Evolutionary conservation across 2,113 vertebrate genomes (phyloP).

Genomic region (Chrysochloris asiatica): DNA sequence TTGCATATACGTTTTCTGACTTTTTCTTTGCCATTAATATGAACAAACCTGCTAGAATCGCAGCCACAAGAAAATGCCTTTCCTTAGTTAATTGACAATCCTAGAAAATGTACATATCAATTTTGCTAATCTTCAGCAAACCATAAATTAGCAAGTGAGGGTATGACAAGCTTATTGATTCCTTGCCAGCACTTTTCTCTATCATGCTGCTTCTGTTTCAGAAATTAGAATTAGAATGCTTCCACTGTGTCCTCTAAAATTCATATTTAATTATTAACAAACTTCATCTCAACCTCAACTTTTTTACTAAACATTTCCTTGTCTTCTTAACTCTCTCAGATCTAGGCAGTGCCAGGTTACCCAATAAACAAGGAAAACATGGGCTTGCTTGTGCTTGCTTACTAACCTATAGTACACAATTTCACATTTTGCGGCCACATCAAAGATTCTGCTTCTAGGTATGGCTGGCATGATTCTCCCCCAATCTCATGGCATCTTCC

Average conservation of each 20-base stretch:
- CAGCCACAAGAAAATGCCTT: constrained; percentile 36
- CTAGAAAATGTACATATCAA: constrained; percentile 64
- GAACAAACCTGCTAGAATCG: constrained; percentile 37
- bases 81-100: constrained; percentile 64
- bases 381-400: too few relatives aligned
- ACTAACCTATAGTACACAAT: too few relatives aligned
- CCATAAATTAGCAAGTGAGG: constrained; percentile 65
- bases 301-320: constrained; percentile 14
- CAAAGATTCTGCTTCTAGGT: too few relatives aligned
- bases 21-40: constrained; percentile 12
- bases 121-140: constrained; percentile 69
- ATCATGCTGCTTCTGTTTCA: constrained; percentile 47
- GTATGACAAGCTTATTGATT: constrained; percentile 59
- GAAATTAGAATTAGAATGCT: constrained; percentile 72
- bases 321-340: neutral
- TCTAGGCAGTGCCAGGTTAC: too few relatives aligned
- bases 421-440: too few relatives aligned
- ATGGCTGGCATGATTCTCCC: too few relatives aligned
- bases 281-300: neutral
- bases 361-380: too few relatives aligned
- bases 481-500: too few relatives aligned
- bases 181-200: constrained; percentile 60
- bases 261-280: constrained; percentile 64
- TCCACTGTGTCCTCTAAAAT: constrained; percentile 41
- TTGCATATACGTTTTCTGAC: constrained; percentile 1